Base-by-base conservation (phyloP, 2,888 invertebrate genomes). In the Endotricha flammealis region DNA sequence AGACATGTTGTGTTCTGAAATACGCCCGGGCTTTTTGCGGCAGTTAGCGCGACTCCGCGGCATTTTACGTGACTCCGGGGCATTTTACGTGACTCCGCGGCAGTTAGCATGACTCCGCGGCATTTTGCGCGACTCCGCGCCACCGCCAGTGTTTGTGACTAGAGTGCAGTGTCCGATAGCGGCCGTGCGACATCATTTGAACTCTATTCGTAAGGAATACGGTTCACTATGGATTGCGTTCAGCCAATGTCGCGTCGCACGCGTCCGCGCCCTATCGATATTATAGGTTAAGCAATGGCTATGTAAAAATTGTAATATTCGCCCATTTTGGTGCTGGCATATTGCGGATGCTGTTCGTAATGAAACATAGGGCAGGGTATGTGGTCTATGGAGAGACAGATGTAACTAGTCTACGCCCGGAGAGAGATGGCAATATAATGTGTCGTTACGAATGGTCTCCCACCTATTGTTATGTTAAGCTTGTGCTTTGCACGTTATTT, bases 261-360 rank as follows among this genome's bases (percentile, higher is more conserved):
- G 20, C 20, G 20, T 3, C 20, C 20, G 20, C 24, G 11, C 7
- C 11, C 27, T 38, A 48, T 42, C 44, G 50, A 17, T 42, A 38
- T 20, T 39, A 35, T 51, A 52, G 48, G 32, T 50, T 57, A 54
- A 56, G 56, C 54, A 38, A 52, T 42, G 49, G 48, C 47, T 51
- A 50, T 57, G 50, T 54, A 48, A 39, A 44, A 44, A 43, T 36
- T 59, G 40, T 46, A 47, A 39, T 50, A 62, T 65, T 66, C 63
- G 69, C 64, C 68, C 62, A 50, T 52, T 58, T 53, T 62, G 75
- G 76, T 74, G 76, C 72, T 76, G 64, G 63, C 65, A 46, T 57
- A 51, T 51, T 53, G 50, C 38, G 66, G 62, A 57, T 60, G 41
- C 62, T 66, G 66, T 64, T 69, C 60, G 53, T 48, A 49, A 55